Base-by-base conservation (phyloP, 2,797 vertebrate species). In the Cynodonichthys magdalenae region DNA sequence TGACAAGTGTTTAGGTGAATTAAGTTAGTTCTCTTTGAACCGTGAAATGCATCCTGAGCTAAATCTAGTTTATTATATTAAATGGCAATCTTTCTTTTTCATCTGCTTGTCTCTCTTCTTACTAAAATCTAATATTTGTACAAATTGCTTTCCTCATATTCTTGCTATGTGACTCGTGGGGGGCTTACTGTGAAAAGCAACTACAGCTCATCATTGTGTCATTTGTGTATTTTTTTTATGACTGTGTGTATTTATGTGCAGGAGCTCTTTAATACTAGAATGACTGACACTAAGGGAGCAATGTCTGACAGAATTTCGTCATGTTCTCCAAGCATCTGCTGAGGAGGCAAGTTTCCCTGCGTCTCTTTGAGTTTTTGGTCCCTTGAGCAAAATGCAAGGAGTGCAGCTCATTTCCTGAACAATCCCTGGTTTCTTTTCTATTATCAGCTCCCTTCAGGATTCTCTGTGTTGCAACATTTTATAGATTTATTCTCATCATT, bases 271-370 rank as follows among this genome's bases (percentile, higher is more conserved):
- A 68, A 63, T 67, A 34, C 65, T 42, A 57, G 59, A 65, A 48
- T 65, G 67, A 82, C 61, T 68, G 77, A 81, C 63, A 69, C 64
- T 58, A 59, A 64, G 29, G 53, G 52, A 76, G 73, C 46, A 62
- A 54, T 52, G 54, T 69, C 34, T 48, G 70, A 66, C 53, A 17
- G 53, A 20, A 15, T 46, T 27, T 55, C 53, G 67, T 55, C 74
- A 52, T 56, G 39, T 51, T 69, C 34, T 58, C 17, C 9, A 19
- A 63, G 24, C 10, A 53, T 71, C 19, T 68, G 83, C 71, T 79
- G 75, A 79, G 57, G 12, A 56, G 17, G 66, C 0, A 66, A 6
- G 0, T 59, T 63, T 75, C 34, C 41, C 14, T 28, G 24, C 54
- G 50, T 53, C 34, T 55, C 0, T 50, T 45, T 29, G n/a, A 28